These are phyloP conservation scores for Ips typographus DNA, from an alignment of 1,140 invertebrate genomes.

Conservation along the genomic window DNA sequence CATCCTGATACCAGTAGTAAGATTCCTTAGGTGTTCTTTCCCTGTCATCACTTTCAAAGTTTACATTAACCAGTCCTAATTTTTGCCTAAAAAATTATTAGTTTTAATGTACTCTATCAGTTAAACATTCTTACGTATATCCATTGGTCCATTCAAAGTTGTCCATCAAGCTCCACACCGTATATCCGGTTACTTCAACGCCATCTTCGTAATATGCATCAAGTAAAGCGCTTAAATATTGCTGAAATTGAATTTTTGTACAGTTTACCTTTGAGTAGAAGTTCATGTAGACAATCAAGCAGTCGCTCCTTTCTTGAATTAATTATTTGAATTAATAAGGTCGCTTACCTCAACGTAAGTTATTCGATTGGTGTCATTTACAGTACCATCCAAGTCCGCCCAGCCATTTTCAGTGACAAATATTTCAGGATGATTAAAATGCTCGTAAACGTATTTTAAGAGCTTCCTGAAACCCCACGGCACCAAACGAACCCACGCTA, in stretches of 20 bases:
- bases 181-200: conserved; percentile 32
- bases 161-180: conserved; percentile 35
- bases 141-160: conserved; percentile 37
- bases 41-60: conserved; percentile 66
- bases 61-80: conserved; percentile 62
- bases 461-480: conserved; percentile 69
- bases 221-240: not conserved
- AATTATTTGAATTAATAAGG: not conserved
- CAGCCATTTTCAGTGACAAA: conserved; percentile 66
- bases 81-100: conserved; percentile 11
- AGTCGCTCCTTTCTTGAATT: not conserved
- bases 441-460: conserved; percentile 66
- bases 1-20: conserved; percentile 53
- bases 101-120: conserved; percentile 5
- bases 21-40: conserved; percentile 71
- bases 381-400: conserved; percentile 46
- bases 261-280: no score
- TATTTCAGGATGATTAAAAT: conserved; percentile 58
- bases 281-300: no score
- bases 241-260: no score
- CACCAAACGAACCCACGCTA: conserved; percentile 11
- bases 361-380: conserved; percentile 20
- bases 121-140: conserved; percentile 28
- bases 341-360: conserved; percentile 16
- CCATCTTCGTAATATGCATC: conserved; percentile 36